Conservation (phyloP, 2,888 invertebrate species). For the Epistrophe grossulariae region DNA sequence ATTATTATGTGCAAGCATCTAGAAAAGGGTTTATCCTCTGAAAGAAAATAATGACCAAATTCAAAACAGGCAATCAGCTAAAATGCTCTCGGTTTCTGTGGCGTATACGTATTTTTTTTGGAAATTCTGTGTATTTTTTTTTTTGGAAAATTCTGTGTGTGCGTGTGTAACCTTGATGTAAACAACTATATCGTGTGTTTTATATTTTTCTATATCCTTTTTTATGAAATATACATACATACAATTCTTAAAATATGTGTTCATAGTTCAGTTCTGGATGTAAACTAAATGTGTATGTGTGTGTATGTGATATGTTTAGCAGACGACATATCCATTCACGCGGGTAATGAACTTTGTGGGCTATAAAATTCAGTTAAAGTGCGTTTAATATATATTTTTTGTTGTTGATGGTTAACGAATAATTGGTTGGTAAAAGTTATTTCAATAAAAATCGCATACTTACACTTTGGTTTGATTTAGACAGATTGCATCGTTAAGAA, state of each 20-base stretch:
- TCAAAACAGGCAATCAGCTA: constrained; percentile 65
- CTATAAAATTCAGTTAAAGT: constrained; percentile 61
- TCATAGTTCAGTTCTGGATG: constrained; percentile 4
- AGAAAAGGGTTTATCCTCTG: constrained; percentile 34
- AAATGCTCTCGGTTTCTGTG: constrained; percentile 40
- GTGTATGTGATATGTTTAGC: not conserved
- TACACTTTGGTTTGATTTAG: not conserved
- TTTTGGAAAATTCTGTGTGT: constrained; percentile 1
- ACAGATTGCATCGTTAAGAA: not conserved
- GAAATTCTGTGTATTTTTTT: not conserved
- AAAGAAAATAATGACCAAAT: constrained; percentile 17
- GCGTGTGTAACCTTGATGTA: constrained; percentile 34
- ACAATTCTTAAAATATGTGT: constrained; percentile 2
- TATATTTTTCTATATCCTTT: constrained; percentile 1
- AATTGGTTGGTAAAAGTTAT: constrained; percentile 14
- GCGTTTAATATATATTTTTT: constrained; percentile 29
- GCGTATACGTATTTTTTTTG: constrained; percentile 61
- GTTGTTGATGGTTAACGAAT: constrained; percentile 17
- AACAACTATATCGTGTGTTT: constrained; percentile 39
- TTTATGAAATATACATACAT: constrained; percentile 26
- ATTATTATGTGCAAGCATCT: constrained; percentile 7
- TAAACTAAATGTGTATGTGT: not conserved
- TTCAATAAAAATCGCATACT: constrained; percentile 10
- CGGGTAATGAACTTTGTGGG: constrained; percentile 72
- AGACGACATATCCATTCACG: constrained; percentile 55